Evolutionary conservation across 2,797 vertebrate species (phyloP).

Genomic region (Vipera latastei): DNA sequence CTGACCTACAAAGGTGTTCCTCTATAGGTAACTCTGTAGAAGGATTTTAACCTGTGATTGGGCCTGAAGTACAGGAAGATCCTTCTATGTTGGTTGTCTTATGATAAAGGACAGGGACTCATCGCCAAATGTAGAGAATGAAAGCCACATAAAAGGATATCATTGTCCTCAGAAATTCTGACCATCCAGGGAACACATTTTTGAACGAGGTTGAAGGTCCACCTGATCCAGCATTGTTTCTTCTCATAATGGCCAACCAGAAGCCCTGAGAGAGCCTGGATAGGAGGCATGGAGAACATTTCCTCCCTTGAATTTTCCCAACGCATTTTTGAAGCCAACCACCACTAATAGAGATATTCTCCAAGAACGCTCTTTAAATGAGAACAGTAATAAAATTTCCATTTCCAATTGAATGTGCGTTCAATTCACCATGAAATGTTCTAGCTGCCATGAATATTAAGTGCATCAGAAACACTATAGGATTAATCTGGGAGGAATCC

Average conservation of each 20-base stretch:
- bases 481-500: slow-evolving; percentile 60
- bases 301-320: not conserved
- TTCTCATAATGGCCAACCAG: not conserved
- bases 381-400: slow-evolving; percentile 80
- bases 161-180: not conserved
- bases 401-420: slow-evolving; percentile 79
- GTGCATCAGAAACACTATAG: slow-evolving; percentile 55
- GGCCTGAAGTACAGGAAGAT: not conserved
- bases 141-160: not conserved
- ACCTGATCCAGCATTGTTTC: not conserved
- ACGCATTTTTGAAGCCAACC: not conserved
- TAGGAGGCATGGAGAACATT: not conserved
- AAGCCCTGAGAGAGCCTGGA: not conserved
- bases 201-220: not conserved
- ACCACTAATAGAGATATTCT: not conserved
- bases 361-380: slow-evolving; percentile 45
- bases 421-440: slow-evolving; percentile 81
- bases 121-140: not conserved
- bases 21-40: not conserved
- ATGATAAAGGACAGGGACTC: not conserved
- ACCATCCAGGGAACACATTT: not conserved
- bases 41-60: not conserved
- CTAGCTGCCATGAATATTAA: slow-evolving; percentile 80
- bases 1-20: not conserved
- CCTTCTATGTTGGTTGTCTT: not conserved